Evolutionary conservation across 2,113 vertebrate genomes (phyloP).

Genomic region (Daboia siamensis): DNA sequence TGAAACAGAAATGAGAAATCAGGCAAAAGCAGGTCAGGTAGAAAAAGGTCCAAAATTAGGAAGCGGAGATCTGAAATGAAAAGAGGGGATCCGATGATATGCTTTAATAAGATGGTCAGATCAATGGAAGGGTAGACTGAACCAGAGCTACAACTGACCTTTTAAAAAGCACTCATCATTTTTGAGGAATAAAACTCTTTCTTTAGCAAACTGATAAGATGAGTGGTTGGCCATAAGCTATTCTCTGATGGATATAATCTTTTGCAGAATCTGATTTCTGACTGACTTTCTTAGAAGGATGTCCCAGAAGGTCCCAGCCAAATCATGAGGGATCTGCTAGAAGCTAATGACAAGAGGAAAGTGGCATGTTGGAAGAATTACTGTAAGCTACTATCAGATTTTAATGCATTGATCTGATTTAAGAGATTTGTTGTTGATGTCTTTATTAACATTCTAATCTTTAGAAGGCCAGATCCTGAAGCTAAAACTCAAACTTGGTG

Average conservation of each 20-base stretch:
- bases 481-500: too few species aligned
- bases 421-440: slow-evolving; percentile 56
- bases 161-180: background rate
- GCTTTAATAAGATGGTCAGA: background rate
- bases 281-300: slow-evolving; percentile 52
- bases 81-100: background rate
- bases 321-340: slow-evolving; percentile 55
- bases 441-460: slow-evolving; percentile 54
- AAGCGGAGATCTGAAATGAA: background rate
- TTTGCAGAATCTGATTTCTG: slow-evolving; percentile 43
- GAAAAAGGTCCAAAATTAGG: background rate
- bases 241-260: slow-evolving; percentile 9
- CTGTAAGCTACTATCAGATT: slow-evolving; percentile 60
- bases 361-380: slow-evolving; percentile 55
- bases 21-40: background rate
- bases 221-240: slow-evolving; percentile 18
- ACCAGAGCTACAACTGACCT: background rate
- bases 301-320: slow-evolving; percentile 37
- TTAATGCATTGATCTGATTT: slow-evolving; percentile 62
- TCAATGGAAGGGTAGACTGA: background rate
- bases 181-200: background rate
- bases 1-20: background rate
- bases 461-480: too few species aligned
- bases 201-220: slow-evolving; percentile 31
- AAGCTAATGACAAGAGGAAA: slow-evolving; percentile 55